phyloP scores from a whole-genome alignment of 2,888 invertebrate genomes.

The Parthenolecanium corni region DNA sequence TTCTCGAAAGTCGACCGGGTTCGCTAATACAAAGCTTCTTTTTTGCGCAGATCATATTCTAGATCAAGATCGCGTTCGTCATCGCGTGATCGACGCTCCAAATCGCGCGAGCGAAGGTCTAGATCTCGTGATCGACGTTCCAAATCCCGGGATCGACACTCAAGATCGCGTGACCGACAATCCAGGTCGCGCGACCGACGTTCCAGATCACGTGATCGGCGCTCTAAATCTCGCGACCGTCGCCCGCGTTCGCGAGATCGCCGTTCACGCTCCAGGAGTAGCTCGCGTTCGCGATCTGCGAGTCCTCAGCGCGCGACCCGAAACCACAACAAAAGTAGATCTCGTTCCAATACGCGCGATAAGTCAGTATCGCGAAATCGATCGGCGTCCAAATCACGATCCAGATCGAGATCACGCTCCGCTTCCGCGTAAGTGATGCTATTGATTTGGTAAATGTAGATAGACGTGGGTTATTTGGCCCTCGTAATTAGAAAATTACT shows the following conservation, averaged over 20 bases:
- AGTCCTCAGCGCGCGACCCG: slow-evolving; percentile 40
- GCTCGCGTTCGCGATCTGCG: slow-evolving; percentile 40
- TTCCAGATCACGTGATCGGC: slow-evolving; percentile 12
- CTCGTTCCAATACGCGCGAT: slow-evolving; percentile 20
- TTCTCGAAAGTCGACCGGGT: too few species aligned
- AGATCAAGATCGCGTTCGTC: too few species aligned
- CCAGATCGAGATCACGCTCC: background rate
- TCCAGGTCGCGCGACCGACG: slow-evolving; percentile 13
- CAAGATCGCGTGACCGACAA: background rate
- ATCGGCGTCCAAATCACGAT: slow-evolving; percentile 6
- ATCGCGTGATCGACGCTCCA: too few species aligned
- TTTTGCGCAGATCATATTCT: too few species aligned
- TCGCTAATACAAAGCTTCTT: too few species aligned
- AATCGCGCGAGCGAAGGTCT: slow-evolving; percentile 4
- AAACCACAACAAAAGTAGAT: slow-evolving; percentile 18
- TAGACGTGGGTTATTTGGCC: too few species aligned
- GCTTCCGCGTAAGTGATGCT: background rate
- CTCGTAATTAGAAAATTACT: too few species aligned
- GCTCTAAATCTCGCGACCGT: slow-evolving; percentile 5
- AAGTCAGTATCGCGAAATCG: background rate
- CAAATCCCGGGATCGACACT: background rate
- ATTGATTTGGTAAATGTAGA: too few species aligned
- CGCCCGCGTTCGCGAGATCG: slow-evolving; percentile 1
- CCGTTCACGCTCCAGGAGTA: slow-evolving; percentile 38
- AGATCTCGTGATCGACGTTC: background rate